These are phyloP conservation scores for Micronisus gabar DNA, from an alignment of 2,113 vertebrate genomes.

Conservation along the genomic window DNA sequence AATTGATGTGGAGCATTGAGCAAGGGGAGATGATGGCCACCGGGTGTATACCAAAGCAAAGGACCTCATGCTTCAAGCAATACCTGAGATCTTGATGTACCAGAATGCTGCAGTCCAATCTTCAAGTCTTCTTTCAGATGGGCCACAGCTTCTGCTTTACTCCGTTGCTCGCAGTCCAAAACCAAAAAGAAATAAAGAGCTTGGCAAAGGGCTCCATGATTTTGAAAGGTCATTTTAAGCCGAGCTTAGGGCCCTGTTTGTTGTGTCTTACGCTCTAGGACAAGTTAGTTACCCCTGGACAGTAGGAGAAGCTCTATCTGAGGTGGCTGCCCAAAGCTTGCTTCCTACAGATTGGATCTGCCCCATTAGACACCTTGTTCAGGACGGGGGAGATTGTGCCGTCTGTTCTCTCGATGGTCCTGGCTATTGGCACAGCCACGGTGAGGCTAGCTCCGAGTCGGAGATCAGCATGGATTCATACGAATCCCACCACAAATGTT, in stretches of 20 bases:
- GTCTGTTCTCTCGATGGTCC: background rate
- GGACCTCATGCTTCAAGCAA: background rate
- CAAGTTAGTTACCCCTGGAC: background rate
- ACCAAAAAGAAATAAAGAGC: background rate
- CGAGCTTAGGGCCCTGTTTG: background rate
- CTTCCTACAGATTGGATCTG: background rate
- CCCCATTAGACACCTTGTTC: background rate
- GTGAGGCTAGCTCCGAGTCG: background rate
- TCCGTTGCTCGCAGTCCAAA: background rate
- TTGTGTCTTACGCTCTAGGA: background rate
- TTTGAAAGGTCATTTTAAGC: background rate
- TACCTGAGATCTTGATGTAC: background rate
- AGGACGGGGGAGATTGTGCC: background rate
- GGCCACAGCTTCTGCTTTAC: background rate
- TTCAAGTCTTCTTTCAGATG: background rate
- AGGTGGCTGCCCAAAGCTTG: background rate
- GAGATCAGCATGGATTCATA: background rate
- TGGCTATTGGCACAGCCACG: background rate
- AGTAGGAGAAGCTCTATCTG: background rate
- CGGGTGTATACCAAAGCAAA: background rate
- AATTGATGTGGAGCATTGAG: constrained; percentile 41
- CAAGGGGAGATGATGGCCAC: background rate
- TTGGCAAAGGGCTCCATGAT: background rate
- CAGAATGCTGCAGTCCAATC: background rate
- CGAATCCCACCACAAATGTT: background rate